phyloP scores from a whole-genome alignment of 2,797 vertebrate genomes.

The Chaetophractus vellerosus region DNA sequence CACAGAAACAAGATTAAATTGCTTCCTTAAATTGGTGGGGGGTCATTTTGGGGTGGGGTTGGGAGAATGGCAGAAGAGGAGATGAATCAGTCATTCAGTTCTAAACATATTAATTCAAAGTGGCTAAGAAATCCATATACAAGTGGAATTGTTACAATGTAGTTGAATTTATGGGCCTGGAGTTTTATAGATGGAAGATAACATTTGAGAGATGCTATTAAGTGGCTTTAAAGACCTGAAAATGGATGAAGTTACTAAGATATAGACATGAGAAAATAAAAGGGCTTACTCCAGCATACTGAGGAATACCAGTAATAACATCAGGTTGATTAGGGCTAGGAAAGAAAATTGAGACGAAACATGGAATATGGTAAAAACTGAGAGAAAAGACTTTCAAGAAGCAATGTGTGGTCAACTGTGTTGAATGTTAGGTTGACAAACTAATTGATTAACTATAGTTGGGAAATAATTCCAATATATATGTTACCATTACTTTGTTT shows the following conservation, averaged over 20 bases:
- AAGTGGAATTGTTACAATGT: not conserved
- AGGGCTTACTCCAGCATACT: not conserved
- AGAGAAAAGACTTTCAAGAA: not conserved
- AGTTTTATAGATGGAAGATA: not conserved
- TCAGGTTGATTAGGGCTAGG: not conserved
- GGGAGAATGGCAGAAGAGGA: accelerated
- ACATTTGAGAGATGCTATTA: not conserved
- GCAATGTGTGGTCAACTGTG: not conserved
- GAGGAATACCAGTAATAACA: not conserved
- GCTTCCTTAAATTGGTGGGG: not conserved
- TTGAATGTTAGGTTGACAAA: conserved; percentile 8
- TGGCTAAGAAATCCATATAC: not conserved
- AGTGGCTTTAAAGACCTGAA: not conserved
- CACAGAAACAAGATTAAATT: not conserved
- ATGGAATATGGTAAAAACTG: not conserved
- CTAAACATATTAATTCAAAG: not conserved
- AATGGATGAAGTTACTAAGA: not conserved
- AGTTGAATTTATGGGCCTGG: not conserved
- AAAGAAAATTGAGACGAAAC: not conserved
- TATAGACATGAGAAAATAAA: not conserved
- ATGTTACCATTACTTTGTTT: conserved; percentile 59
- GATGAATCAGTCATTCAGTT: not conserved
- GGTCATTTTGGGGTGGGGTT: accelerated
- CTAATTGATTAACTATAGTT: not conserved
- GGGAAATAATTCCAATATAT: conserved; percentile 15